Conservation (phyloP, 2,113 vertebrate genomes). For the Leucosticte australis region DNA sequence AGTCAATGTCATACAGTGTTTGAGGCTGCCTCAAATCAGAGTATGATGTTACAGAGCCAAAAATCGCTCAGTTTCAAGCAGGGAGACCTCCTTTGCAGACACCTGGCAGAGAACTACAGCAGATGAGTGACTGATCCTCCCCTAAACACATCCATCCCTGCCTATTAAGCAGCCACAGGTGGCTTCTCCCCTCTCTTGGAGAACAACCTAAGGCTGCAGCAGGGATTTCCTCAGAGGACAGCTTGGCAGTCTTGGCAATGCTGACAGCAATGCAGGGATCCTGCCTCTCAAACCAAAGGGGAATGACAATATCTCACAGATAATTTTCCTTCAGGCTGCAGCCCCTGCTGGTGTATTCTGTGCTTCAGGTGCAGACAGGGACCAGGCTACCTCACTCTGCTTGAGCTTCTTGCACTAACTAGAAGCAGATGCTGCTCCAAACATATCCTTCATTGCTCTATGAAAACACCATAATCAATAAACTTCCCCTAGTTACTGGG, state of each 20-base stretch:
- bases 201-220: not conserved
- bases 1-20: not conserved
- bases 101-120: not conserved
- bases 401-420: not conserved
- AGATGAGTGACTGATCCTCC: not conserved
- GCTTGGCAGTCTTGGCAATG: no score
- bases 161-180: not conserved
- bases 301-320: not conserved
- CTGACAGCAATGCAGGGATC: not conserved
- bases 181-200: not conserved
- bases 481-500: not conserved
- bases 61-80: not conserved
- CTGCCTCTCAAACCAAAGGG: not conserved
- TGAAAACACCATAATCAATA: not conserved
- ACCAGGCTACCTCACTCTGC: not conserved
- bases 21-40: not conserved
- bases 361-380: not conserved
- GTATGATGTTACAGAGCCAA: not conserved
- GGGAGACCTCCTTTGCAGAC: not conserved
- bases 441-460: not conserved
- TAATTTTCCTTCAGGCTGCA: not conserved
- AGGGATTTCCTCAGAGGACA: not conserved
- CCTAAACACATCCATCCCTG: not conserved
- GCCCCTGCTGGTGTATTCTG: not conserved
- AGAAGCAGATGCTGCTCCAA: not conserved